Evolutionary conservation across 2,113 vertebrate species (phyloP).

Genomic region (Chelonoidis abingdonii): DNA sequence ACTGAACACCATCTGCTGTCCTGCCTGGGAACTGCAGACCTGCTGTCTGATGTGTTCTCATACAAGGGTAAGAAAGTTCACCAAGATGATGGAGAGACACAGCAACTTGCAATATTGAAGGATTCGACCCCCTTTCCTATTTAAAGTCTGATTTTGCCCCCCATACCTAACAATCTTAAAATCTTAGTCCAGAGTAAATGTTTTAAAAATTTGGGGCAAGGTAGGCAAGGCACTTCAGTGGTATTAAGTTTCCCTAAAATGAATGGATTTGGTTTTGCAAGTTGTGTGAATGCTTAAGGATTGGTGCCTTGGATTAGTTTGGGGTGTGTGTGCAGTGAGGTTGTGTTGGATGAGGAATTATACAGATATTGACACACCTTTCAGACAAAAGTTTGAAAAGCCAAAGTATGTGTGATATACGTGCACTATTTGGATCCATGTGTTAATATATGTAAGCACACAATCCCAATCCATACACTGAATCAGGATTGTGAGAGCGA

Average conservation of each 20-base stretch:
- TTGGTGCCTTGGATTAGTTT: background rate
- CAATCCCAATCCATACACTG: background rate
- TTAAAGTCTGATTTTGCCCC: background rate
- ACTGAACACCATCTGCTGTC: conserved; percentile 63
- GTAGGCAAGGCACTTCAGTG: background rate
- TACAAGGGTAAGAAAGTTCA: fast-evolving
- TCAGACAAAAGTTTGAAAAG: background rate
- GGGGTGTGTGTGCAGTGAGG: background rate
- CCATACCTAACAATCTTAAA: background rate
- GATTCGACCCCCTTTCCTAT: background rate
- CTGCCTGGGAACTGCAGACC: background rate
- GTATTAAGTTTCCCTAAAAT: background rate
- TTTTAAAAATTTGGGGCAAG: background rate
- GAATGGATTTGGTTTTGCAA: background rate
- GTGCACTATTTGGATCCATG: background rate
- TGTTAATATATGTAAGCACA: background rate
- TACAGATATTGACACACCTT: background rate
- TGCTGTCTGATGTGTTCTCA: background rate
- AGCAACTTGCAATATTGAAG: background rate
- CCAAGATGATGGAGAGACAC: background rate
- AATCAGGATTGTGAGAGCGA: background rate
- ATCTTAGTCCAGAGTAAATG: background rate
- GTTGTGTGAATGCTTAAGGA: background rate
- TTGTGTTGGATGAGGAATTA: background rate
- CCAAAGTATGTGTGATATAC: background rate